phyloP scores from a whole-genome alignment of 2,888 invertebrate species.

The Siphlonurus alternatus region DNA sequence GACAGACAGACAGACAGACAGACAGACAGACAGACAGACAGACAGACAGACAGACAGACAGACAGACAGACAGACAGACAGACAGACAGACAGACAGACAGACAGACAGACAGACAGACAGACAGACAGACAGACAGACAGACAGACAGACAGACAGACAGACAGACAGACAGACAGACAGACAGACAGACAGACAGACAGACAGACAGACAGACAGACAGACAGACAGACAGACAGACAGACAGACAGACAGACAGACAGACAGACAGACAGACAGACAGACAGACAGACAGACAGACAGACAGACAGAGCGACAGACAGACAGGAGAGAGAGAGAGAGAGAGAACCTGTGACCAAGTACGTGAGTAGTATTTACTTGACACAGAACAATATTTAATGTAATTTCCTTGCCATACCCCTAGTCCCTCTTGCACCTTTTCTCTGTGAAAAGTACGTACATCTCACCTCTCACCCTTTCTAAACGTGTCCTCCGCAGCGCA shows the following conservation, averaged over 20 bases:
- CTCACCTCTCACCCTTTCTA: no score
- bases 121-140: conserved; percentile 12
- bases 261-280: conserved; percentile 12
- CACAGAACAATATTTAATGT: not conserved
- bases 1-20: conserved; percentile 14
- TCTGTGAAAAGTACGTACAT: no score
- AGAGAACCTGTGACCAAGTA: not conserved
- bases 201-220: conserved; percentile 16
- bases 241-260: conserved; percentile 6
- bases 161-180: not conserved
- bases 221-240: conserved; percentile 16
- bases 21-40: conserved; percentile 13
- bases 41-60: not conserved
- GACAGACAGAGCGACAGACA: conserved; percentile 12
- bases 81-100: conserved; percentile 15
- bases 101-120: conserved; percentile 10
- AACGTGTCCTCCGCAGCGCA: no score
- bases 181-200: conserved; percentile 12
- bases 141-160: conserved; percentile 10
- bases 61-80: conserved; percentile 16
- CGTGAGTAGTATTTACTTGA: not conserved
- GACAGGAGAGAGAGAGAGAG: not conserved
- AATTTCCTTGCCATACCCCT: not conserved
- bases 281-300: conserved; percentile 16
- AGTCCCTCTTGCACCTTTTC: not conserved